Conservation (phyloP, 2,797 vertebrate species). For the Lagocephalus sceleratus region DNA sequence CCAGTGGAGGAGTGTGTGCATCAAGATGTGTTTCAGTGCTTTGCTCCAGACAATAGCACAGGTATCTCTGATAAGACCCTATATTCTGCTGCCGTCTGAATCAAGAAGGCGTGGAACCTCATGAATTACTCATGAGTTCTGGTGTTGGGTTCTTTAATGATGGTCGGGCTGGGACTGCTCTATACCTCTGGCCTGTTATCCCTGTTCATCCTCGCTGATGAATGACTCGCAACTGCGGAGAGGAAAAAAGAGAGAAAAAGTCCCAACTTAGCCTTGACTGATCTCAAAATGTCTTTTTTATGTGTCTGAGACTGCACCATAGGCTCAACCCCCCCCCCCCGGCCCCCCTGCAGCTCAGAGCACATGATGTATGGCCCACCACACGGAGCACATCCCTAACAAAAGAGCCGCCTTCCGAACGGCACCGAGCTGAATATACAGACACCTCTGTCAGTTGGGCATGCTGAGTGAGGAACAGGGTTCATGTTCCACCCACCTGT, state of each 20-base stretch:
- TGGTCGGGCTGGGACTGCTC: conserved; percentile 43
- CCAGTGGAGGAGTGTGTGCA: background rate
- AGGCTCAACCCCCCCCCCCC: conserved; percentile 30
- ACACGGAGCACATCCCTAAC: conserved; percentile 45
- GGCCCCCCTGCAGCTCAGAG: conserved; percentile 19
- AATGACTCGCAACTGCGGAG: conserved; percentile 44
- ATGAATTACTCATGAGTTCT: conserved; percentile 75
- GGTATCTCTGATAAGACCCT: conserved; percentile 61
- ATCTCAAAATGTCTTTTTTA: conserved; percentile 35
- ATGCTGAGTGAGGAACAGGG: conserved; percentile 41
- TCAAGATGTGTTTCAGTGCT: conserved; percentile 9
- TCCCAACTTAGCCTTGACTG: conserved; percentile 29
- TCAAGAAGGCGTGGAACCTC: conserved; percentile 53
- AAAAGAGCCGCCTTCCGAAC: conserved; percentile 32
- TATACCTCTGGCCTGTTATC: conserved; percentile 42
- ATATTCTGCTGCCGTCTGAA: conserved; percentile 43
- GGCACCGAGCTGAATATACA: conserved; percentile 31
- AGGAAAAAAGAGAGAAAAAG: conserved; percentile 7
- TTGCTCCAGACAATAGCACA: conserved; percentile 19
- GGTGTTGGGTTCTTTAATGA: conserved; percentile 70
- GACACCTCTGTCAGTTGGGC: conserved; percentile 27
- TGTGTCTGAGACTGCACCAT: conserved; percentile 35
- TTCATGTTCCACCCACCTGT: conserved; percentile 24
- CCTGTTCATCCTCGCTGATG: conserved; percentile 55
- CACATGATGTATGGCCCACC: conserved; percentile 46